Evolutionary conservation across 2,113 vertebrate species (phyloP), one percentile per base, ranked within the genome.

Genomic region (Brachyistius frenatus): DNA sequence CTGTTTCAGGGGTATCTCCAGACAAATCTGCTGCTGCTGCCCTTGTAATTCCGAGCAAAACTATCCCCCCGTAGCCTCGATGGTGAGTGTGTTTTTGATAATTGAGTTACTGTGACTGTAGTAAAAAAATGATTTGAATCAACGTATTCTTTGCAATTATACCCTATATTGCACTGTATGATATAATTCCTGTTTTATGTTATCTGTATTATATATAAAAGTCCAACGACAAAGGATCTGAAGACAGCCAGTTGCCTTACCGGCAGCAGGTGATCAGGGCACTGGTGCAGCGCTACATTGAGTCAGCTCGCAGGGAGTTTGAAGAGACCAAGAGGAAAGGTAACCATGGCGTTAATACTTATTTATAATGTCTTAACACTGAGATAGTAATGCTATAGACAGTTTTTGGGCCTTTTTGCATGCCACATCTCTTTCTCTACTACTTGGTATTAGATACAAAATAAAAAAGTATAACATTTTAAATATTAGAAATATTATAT

Each of bases 281-380:
- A 23, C 88, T 98, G 88, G 96, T 98, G 16, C 96, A 97, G 69
- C 94, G 96, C 15, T 97, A 97, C 86, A 96, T 96, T 2, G 96
- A 97, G 63, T 96, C 96, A 0, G 96, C 96, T 41, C 62, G 93
- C 55, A 90, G 95, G 5, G 96, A 97, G 88, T 97, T 97, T 1
- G 95, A 97, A 75, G 97, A 98, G 86, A 90, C 94, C 13, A 95
- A 94, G 49, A 89, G 95, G 35, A 97, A 97, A 96, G 96, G 96
- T 97, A 86, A 77, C 6, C 0, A 0, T 32, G 1, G 64, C 49
- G 30, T 3, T 64, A 44, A 32, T 31, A 63, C 16, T 4, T 32
- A 47, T 52, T 9, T 31, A 4, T 33, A 23, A 23, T 53, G 2
- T 1, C 3, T 52, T 3, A 10, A 36, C 13, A 33, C n/a, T 23